Percentiles rank a stretch among this genome's conserved stretches.
phyloP scores from a whole-genome alignment of 2,797 vertebrate species.

The Alfaro cultratus region DNA sequence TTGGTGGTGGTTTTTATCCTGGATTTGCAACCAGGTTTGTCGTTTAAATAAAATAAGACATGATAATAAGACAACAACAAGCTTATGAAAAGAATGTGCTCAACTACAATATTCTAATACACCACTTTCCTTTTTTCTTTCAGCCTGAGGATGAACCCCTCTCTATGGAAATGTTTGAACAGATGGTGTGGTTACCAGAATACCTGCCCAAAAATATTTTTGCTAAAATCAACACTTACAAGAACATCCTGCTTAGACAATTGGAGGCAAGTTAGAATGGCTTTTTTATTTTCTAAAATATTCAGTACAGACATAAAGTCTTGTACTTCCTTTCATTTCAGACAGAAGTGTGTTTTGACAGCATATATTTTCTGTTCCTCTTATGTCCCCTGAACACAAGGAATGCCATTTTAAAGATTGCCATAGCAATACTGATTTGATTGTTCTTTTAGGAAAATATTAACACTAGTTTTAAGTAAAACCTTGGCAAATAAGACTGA shows the following conservation, averaged over 20 bases:
- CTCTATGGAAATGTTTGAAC: constrained; percentile 66
- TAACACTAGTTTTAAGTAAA: neutral
- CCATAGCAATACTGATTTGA: neutral
- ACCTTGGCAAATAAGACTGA: neutral
- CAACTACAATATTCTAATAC: neutral
- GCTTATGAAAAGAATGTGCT: neutral
- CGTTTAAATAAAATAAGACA: neutral
- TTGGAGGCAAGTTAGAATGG: constrained; percentile 82
- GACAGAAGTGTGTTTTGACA: neutral
- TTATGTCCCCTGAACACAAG: neutral
- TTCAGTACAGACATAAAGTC: neutral
- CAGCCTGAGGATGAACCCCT: constrained; percentile 59
- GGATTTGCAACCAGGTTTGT: neutral
- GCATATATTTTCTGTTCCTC: neutral
- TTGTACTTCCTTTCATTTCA: neutral
- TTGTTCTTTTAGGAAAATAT: neutral
- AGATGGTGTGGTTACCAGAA: constrained; percentile 86
- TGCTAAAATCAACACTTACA: constrained; percentile 79
- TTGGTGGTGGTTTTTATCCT: neutral
- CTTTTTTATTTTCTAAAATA: neutral
- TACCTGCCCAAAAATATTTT: constrained; percentile 80
- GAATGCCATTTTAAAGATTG: neutral
- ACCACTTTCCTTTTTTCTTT: constrained; percentile 4
- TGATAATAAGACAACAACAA: neutral
- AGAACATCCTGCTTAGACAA: constrained; percentile 82